Evolutionary conservation across 1,140 invertebrate species (phyloP), one percentile per base, ranked within the genome.

Genomic region (Phocides pigmalion): DNA sequence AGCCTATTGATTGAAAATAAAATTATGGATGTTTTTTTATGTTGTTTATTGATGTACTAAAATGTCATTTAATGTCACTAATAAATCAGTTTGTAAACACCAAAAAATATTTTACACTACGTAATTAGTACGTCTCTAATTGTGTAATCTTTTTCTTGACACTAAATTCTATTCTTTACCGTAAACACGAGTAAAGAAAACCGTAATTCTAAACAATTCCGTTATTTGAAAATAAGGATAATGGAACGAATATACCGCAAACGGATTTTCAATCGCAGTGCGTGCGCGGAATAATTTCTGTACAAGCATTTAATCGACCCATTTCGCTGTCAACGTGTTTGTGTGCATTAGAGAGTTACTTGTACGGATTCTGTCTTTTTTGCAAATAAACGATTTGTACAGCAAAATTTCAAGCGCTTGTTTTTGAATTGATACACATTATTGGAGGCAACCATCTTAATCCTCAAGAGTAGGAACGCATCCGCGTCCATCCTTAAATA

Each of bases 181-280:
- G 56, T 61, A 47, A 47, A 47, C 28, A 35, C 44, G n/a, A n/a
- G n/a, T 4, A 39, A 37, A 54, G 51, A 59, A 47, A 59, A 59
- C 56, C 56, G 56, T 47, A 47, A 59, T 59, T 35, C 16, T 20
- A 46, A 59, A 47, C 42, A 16, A 50, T 12, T 46, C 54, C 54
- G 54, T 46, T 59, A 59, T 46, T 46, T 59, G 16, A 22, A 59
- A 59, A 59, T 46, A 59, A 59, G 54, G 54, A 41, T 46, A 59
- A 46, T 59, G 25, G 54, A 46, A 59, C 42, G 54, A 59, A 59
- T 46, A 59, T 35, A 59, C 54, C 54, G 54, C 54, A 59, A 59
- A 46, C 54, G 54, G 54, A 59, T 59, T 58, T 58, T 59, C 54
- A 59, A 46, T 32, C 39, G 28, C 15, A 9, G 3, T 17, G 41